These are phyloP conservation scores for Drosophila triauraria DNA, from an alignment of 1,140 invertebrate species.

Conservation along the genomic window DNA sequence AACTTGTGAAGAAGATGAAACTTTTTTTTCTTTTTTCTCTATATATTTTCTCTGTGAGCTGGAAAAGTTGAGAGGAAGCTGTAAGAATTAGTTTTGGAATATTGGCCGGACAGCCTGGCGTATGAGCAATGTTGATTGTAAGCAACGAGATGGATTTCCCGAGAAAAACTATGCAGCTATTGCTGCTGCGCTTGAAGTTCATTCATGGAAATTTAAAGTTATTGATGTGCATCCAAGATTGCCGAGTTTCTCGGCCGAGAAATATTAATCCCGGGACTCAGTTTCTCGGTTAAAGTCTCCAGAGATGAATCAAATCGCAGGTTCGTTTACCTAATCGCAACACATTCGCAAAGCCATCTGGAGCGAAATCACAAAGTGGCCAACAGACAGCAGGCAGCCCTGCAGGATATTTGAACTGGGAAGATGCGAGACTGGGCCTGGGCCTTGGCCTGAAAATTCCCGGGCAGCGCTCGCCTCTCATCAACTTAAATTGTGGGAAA, in stretches of 20 bases:
- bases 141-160: not conserved
- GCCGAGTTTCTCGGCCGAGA: not conserved
- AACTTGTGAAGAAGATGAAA: conserved; percentile 50
- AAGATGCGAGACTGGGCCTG: not conserved
- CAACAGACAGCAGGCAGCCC: conserved; percentile 45
- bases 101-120: conserved; percentile 25
- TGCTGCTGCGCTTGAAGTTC: not conserved
- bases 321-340: conserved; percentile 59
- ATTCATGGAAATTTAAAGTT: conserved; percentile 11
- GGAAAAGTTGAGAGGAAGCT: conserved; percentile 16
- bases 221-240: conserved; percentile 22
- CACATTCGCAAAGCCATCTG: conserved; percentile 69
- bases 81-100: conserved; percentile 36
- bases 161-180: conserved; percentile 9
- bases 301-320: conserved; percentile 66
- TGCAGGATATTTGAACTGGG: conserved; percentile 41
- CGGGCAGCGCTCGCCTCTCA: conserved; percentile 47
- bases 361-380: conserved; percentile 44
- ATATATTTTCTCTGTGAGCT: conserved; percentile 3
- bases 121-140: conserved; percentile 16
- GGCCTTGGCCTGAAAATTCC: conserved; percentile 40
- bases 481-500: conserved; percentile 82
- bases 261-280: conserved; percentile 8
- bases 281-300: conserved; percentile 26
- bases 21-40: conserved; percentile 26